These are phyloP conservation scores for Lamellibrachia luymesi DNA, from an alignment of 1,140 invertebrate genomes.

Conservation along the genomic window DNA sequence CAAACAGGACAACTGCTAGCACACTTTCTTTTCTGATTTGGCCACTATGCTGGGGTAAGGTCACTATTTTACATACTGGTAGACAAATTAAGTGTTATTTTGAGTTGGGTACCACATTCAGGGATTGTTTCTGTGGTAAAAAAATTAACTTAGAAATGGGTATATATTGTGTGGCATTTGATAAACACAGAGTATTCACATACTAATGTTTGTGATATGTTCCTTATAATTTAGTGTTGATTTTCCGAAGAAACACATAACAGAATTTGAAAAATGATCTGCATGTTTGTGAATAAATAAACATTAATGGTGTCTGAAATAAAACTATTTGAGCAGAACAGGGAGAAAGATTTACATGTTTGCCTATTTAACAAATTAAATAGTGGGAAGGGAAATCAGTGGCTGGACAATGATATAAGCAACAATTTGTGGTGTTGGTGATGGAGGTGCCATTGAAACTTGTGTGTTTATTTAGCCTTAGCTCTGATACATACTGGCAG, in stretches of 20 bases:
- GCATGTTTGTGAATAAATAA: too few relatives aligned
- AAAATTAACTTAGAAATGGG: neutral
- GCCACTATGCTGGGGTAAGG: neutral
- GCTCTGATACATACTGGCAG: neutral
- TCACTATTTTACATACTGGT: neutral
- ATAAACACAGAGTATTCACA: too few relatives aligned
- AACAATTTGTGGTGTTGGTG: neutral
- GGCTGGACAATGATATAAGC: neutral
- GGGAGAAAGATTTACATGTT: too few relatives aligned
- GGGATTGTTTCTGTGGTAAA: neutral
- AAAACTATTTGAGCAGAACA: too few relatives aligned
- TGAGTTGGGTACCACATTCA: neutral
- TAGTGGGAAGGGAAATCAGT: neutral
- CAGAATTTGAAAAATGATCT: too few relatives aligned
- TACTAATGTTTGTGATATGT: neutral
- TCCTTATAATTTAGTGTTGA: too few relatives aligned
- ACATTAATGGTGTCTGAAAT: too few relatives aligned
- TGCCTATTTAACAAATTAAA: neutral
- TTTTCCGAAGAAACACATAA: too few relatives aligned
- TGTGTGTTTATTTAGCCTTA: neutral
- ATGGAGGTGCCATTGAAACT: neutral
- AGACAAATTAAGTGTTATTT: neutral
- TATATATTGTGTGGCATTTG: too few relatives aligned
- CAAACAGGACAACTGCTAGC: neutral
- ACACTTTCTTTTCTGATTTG: neutral